phyloP scores from a whole-genome alignment of 2,888 invertebrate genomes.

The Cosmia trapezina region DNA sequence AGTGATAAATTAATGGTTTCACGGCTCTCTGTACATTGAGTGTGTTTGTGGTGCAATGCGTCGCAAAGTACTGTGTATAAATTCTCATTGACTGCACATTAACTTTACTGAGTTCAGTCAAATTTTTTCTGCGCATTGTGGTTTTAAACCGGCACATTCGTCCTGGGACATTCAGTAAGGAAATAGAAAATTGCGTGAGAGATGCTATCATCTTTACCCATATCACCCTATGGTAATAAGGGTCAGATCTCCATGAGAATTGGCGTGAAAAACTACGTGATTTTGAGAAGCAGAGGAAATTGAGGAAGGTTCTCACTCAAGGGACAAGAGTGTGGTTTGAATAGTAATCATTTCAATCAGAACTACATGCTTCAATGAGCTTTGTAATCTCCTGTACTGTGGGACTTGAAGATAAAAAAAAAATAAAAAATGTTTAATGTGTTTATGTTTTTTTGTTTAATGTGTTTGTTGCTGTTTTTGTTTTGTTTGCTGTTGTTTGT shows the following conservation, averaged over 20 bases:
- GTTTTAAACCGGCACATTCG: neutral
- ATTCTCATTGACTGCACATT: neutral
- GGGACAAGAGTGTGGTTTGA: slow-evolving; percentile 24
- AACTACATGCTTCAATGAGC: neutral
- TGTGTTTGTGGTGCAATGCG: slow-evolving; percentile 9
- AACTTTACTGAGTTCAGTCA: neutral
- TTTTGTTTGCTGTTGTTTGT: too few species aligned
- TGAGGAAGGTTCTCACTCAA: neutral
- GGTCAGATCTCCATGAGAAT: slow-evolving; percentile 26
- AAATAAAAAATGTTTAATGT: too few species aligned
- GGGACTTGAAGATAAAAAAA: neutral
- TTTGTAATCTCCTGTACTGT: slow-evolving; percentile 9
- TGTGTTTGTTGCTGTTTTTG: too few species aligned
- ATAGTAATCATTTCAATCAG: slow-evolving; percentile 33
- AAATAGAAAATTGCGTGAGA: neutral
- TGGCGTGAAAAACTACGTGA: slow-evolving; percentile 17
- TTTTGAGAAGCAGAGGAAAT: slow-evolving; percentile 9
- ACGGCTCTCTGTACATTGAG: neutral
- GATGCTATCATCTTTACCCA: neutral
- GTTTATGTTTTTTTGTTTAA: too few species aligned
- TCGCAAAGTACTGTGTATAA: neutral
- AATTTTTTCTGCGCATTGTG: neutral
- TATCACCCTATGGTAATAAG: neutral
- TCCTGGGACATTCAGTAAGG: neutral
- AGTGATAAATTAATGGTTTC: neutral